phyloP scores from a whole-genome alignment of 2,888 invertebrate genomes.

The Apamea crenata region DNA sequence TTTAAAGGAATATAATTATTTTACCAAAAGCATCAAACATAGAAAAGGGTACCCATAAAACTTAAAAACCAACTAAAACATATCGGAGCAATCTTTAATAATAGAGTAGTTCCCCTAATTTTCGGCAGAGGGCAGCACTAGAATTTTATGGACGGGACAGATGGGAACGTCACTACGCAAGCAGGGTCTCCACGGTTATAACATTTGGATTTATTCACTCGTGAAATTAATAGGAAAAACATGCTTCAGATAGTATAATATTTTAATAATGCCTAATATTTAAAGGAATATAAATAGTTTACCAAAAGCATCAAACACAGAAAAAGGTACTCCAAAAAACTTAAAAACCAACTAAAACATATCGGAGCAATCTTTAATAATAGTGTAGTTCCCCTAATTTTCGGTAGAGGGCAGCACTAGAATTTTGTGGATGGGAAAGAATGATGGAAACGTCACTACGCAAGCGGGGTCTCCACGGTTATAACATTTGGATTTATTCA shows the following conservation, averaged over 20 bases:
- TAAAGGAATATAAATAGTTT: background rate
- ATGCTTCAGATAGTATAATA: too few relatives aligned
- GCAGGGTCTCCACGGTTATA: slow-evolving; percentile 79
- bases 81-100: slow-evolving; percentile 37
- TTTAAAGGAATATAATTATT: background rate
- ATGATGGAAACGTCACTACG: too few relatives aligned
- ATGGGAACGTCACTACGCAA: slow-evolving; percentile 62
- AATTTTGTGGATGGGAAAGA: slow-evolving; percentile 84
- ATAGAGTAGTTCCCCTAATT: slow-evolving; percentile 61
- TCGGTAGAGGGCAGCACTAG: slow-evolving; percentile 70
- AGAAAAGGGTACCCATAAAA: background rate
- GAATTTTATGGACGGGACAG: slow-evolving; percentile 83
- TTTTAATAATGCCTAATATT: too few relatives aligned
- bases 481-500: slow-evolving; percentile 89
- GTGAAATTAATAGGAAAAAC: slow-evolving; percentile 83
- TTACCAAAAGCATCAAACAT: background rate
- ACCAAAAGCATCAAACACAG: background rate
- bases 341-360: slow-evolving; percentile 41
- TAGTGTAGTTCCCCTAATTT: slow-evolving; percentile 63
- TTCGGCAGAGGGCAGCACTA: slow-evolving; percentile 70
- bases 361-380: slow-evolving; percentile 38
- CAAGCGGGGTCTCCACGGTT: slow-evolving; percentile 74
- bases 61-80: slow-evolving; percentile 40
- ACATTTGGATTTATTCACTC: slow-evolving; percentile 89
- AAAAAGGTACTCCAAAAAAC: slow-evolving; percentile 1